A percentile compares a stretch with the other conserved stretches of the same genome.
phyloP scores from a whole-genome alignment of 2,888 invertebrate species.

The Pachymerium ferrugineum region DNA sequence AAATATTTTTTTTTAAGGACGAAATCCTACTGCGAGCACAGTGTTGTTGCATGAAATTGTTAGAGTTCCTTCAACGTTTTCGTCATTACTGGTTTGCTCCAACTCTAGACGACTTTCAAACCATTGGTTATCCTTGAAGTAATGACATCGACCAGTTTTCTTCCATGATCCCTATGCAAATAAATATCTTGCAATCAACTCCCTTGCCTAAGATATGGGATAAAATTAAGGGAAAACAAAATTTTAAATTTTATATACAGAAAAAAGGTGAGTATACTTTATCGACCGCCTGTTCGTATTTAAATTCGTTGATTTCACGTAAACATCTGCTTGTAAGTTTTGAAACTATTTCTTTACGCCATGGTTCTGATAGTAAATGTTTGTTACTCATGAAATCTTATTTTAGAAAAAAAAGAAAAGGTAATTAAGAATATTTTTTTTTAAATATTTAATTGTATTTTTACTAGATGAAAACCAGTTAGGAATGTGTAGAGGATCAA shows the following conservation, averaged over 20 bases:
- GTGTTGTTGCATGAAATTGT: not conserved
- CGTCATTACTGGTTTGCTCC: constrained; percentile 50
- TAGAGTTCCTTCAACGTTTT: constrained; percentile 43
- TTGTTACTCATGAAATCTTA: not conserved
- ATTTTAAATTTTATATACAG: not conserved
- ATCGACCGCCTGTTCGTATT: constrained; percentile 68
- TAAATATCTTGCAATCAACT: not conserved
- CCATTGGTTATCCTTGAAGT: constrained; percentile 46
- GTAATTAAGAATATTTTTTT: no score
- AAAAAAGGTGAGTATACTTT: constrained; percentile 47
- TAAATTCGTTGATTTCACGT: constrained; percentile 53
- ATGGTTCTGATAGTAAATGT: constrained; percentile 47
- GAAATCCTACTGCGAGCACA: not conserved
- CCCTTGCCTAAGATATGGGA: constrained; percentile 38
- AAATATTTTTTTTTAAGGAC: no score
- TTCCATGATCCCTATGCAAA: constrained; percentile 61
- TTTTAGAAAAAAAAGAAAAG: not conserved
- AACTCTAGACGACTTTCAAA: constrained; percentile 56
- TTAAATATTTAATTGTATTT: no score
- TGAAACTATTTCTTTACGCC: constrained; percentile 68
- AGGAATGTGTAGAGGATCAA: constrained; percentile 67
- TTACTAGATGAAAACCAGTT: constrained; percentile 58
- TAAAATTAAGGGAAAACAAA: no score
- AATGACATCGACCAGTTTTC: constrained; percentile 59
- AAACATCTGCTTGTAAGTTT: constrained; percentile 58